A percentile compares a stretch with the other conserved stretches of the same genome.
phyloP scores from a whole-genome alignment of 2,888 invertebrate genomes.

The Hermaeophaga mercurialis region DNA sequence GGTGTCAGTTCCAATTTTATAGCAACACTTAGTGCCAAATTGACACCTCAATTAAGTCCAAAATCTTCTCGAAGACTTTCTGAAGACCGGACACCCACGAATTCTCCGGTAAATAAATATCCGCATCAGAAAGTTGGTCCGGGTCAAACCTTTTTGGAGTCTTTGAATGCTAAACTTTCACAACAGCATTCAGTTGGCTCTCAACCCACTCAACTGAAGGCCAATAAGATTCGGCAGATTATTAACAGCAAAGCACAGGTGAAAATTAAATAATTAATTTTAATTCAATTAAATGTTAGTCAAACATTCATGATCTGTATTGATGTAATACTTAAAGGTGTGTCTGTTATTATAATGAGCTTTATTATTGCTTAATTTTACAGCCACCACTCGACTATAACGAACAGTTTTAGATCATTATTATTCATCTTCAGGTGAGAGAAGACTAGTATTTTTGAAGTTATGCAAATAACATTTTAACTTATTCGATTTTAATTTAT shows the following conservation, averaged over 20 bases:
- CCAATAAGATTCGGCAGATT: slow-evolving; percentile 71
- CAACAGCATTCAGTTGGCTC: slow-evolving; percentile 62
- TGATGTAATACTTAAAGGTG: too few relatives aligned
- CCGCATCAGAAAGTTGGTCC: slow-evolving; percentile 54
- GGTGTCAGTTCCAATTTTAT: slow-evolving; percentile 71
- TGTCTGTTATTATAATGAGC: too few relatives aligned
- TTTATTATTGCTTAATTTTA: slow-evolving; percentile 12
- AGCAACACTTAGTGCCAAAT: slow-evolving; percentile 73
- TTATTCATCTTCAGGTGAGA: slow-evolving; percentile 12
- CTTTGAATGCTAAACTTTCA: slow-evolving; percentile 78
- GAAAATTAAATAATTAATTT: slow-evolving; percentile 43
- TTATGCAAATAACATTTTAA: slow-evolving; percentile 4
- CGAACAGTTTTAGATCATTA: slow-evolving; percentile 20
- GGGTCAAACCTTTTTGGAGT: slow-evolving; percentile 73
- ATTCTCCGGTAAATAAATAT: slow-evolving; percentile 28
- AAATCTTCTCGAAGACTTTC: slow-evolving; percentile 61
- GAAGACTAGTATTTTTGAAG: background rate
- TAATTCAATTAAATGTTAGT: too few relatives aligned
- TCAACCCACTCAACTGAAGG: slow-evolving; percentile 61
- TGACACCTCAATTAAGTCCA: slow-evolving; percentile 67
- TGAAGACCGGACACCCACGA: slow-evolving; percentile 48
- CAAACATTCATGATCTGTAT: too few relatives aligned
- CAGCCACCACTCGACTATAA: slow-evolving; percentile 21
- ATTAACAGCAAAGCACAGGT: slow-evolving; percentile 76
- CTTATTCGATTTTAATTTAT: background rate